Evolutionary conservation across 2,797 vertebrate genomes (phyloP), one percentile per base, ranked within the genome.

Genomic region (Pyrocephalus nanus): DNA sequence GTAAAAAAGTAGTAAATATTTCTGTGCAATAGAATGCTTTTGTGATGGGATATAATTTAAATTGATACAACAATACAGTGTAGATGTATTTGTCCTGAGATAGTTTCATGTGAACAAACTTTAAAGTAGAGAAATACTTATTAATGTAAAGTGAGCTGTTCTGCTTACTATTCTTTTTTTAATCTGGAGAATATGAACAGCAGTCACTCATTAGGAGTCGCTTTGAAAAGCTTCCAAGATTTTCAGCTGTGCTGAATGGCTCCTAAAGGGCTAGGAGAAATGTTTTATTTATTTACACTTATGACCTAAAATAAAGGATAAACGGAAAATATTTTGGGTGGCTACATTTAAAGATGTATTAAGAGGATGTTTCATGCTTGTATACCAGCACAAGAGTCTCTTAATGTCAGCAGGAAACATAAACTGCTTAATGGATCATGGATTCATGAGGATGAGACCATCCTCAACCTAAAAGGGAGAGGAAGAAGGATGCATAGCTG

Each of bases 161-260:
- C 23, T 47, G 2, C 3, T 55, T 55, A 36, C 22, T 84, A 83
- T 4, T 82, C 4, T 54, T 69, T 25, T 51, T 60, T 74, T 50
- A 50, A 40, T 45, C 7, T 66, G 25, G 8, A 76, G 26, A 72
- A 64, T 38, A 29, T 25, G 43, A 48, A 38, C 11, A 29, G 12
- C 9, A 55, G 26, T 26, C 22, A 45, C 3, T 48, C 14, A 23
- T 26, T 48, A 11, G 77, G 9, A 65, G 11, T 16, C 0, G 0
- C 3, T 77, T 53, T 36, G 34, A 81, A 77, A 74, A 38, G 32
- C 10, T 85, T 70, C n/a, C 21, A 65, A 34, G 27, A 57, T 40
- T 55, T 92, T 77, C 38, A 81, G 11, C 21, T 47, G 4, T 10
- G 12, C 19, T 65, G 26, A 12, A 20, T 51, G 38, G 2, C 19